phyloP scores from a whole-genome alignment of 2,113 vertebrate genomes.

The Catharus fuscescens region DNA sequence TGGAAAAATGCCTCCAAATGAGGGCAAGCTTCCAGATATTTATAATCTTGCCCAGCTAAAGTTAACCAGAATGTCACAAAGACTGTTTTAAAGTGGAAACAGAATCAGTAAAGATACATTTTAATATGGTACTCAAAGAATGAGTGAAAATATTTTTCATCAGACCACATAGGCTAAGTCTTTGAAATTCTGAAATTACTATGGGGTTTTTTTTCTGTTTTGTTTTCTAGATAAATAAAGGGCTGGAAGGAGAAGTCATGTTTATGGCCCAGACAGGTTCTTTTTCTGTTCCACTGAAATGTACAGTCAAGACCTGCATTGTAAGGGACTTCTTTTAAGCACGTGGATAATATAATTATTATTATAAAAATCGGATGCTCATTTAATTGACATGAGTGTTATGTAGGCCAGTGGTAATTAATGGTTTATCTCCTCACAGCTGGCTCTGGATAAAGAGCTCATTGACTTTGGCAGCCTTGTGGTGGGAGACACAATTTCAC shows the following conservation, averaged over 20 bases:
- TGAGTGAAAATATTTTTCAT: not conserved
- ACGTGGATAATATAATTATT: not conserved
- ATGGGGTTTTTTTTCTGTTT: not conserved
- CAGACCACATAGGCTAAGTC: not conserved
- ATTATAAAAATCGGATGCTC: not conserved
- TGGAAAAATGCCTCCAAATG: not conserved
- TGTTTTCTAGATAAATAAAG: slow-evolving; percentile 82
- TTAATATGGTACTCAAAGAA: not conserved
- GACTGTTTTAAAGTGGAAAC: not conserved
- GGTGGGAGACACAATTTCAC: slow-evolving; percentile 87
- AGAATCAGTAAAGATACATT: not conserved
- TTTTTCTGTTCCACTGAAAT: slow-evolving; percentile 87
- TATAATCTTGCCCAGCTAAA: not conserved
- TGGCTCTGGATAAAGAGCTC: slow-evolving; percentile 85
- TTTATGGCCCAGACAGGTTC: slow-evolving; percentile 82
- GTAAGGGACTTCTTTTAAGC: slow-evolving; percentile 73
- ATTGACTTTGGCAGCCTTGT: slow-evolving; percentile 89
- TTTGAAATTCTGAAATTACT: not conserved
- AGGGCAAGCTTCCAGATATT: not conserved
- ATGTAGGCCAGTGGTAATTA: slow-evolving; percentile 37
- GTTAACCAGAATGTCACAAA: not conserved
- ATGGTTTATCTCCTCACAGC: slow-evolving; percentile 71
- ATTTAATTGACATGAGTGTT: not conserved
- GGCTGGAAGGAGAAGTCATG: slow-evolving; percentile 84
- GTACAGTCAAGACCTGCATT: slow-evolving; percentile 85